Evolutionary conservation across 1,140 invertebrate species (phyloP), one percentile per base, ranked within the genome.

Genomic region (Ylistrum balloti): DNA sequence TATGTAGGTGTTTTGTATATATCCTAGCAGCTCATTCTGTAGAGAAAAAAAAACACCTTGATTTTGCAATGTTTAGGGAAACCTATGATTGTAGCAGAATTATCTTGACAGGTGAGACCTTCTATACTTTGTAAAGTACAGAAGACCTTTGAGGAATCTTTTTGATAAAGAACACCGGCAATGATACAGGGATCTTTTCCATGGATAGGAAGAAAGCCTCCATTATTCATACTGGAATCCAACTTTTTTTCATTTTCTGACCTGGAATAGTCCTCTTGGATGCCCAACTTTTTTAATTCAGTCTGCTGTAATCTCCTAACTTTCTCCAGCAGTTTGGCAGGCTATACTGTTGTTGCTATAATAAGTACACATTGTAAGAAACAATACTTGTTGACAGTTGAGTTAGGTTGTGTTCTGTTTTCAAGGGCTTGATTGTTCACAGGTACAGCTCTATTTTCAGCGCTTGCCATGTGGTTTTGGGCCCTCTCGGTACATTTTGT

Each of bases 401-500:
- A 17, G 22, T 28, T 17, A 17, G 3, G 22, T 74, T 74, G 56
- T 74, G 56, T 74, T 74, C 56, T n/a, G 28, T 3, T 74, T 74
- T 74, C 56, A 28, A 45, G 22, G n/a, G 22, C 5, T 48, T 74
- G 56, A 74, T 74, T 74, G 56, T 74, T 74, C 56, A 74, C 56
- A 74, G 56, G 28, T 17, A 9, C n/a, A 28, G n/a, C 22, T 74
- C n/a, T 74, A 74, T 74, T 74, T 74, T 74, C 56, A n/a, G 56
- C 56, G 56, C 56, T n/a, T 74, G 56, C 56, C 56, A 74, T 74
- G 56, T 74, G 56, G 56, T 74, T 74, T 74, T 74, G 56, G 56
- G 56, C 41, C 41, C 41, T 7, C 35, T 45, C 17, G 41, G 41
- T 45, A 45, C 17, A 38, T 13, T 13, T 38, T 13, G 35, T 45